Percentiles rank a stretch among this genome's conserved stretches.
phyloP scores from a whole-genome alignment of 2,797 vertebrate genomes.

The Heliangelus exortis region DNA sequence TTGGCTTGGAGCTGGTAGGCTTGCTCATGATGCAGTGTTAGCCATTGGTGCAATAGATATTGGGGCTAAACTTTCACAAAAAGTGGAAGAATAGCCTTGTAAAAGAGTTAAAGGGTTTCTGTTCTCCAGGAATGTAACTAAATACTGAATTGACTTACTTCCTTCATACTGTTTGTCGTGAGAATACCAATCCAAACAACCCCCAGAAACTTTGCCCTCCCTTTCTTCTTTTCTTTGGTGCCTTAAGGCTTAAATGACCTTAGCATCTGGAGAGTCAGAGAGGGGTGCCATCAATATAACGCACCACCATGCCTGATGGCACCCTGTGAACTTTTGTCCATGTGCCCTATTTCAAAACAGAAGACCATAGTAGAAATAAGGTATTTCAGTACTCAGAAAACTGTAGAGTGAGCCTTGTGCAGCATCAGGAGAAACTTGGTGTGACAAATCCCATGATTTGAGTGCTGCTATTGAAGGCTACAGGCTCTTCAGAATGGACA shows the following conservation, averaged over 20 bases:
- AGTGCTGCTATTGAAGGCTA: rapidly evolving
- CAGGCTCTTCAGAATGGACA: not conserved
- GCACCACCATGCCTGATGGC: not conserved
- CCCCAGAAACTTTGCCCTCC: not conserved
- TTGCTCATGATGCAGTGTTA: not conserved
- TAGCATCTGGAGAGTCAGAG: not conserved
- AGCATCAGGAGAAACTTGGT: not conserved
- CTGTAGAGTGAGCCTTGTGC: not conserved
- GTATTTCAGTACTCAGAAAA: not conserved
- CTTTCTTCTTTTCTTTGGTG: not conserved
- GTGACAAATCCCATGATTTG: not conserved
- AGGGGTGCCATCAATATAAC: not conserved
- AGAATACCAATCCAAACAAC: not conserved
- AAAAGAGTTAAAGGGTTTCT: not conserved
- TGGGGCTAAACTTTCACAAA: not conserved
- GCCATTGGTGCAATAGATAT: not conserved
- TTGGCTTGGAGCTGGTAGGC: not conserved
- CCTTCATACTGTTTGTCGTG: not conserved
- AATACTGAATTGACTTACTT: not conserved
- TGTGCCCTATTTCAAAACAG: not conserved
- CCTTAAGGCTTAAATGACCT: not conserved
- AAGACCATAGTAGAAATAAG: not conserved
- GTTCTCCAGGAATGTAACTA: not conserved
- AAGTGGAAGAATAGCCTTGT: not conserved
- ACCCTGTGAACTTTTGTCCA: not conserved